Evolutionary conservation across 2,797 vertebrate genomes (phyloP), one percentile per base, ranked within the genome.

Genomic region (Dicrostonyx torquatus): DNA sequence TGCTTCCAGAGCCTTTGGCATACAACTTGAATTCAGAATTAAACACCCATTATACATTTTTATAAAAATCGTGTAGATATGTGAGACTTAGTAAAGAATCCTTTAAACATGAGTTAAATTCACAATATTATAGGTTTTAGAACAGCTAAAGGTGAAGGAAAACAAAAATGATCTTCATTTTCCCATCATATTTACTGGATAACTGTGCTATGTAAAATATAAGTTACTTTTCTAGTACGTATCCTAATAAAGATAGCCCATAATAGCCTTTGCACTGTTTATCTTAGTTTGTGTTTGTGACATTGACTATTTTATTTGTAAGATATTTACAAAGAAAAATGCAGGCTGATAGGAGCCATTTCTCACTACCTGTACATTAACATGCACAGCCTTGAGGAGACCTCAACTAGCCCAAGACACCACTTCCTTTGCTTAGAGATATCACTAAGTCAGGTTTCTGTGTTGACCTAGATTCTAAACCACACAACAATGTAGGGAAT

Each of bases 1-100:
- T 53, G 5, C 91, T 91, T 6, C 79, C 88, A 58, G 37, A 95
- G 18, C 53, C 77, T 96, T 96, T 97, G 97, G 76, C 78, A 12
- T 22, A 53, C 11, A 6, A 82, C 66, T 87, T 96, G 95, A 98
- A 97, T 97, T 87, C 45, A 96, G 91, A 96, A 96, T 96, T 86
- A 97, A 83, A 76, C 53, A 87, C 72, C 64, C 43, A 87, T 91
- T 70, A 86, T 1, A 85, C 53, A 87, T 40, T 26, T 91, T 94
- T 58, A 77, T 72, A 95, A 72, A 45, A 72, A 45, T 87, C 94
- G 50, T 64, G 26, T 76, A 70, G 6, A 75, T 10, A 8, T 91
- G 0, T 84, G 10, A n/a, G 77, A 24, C 95, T 95, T 84, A 70
- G 68, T 84, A 78, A 87, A 26, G n/a, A 83, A 87, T 31, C 79